phyloP scores from a whole-genome alignment of 53 echinoderm and acorn worm species.

The Zoroaster sp. region DNA sequence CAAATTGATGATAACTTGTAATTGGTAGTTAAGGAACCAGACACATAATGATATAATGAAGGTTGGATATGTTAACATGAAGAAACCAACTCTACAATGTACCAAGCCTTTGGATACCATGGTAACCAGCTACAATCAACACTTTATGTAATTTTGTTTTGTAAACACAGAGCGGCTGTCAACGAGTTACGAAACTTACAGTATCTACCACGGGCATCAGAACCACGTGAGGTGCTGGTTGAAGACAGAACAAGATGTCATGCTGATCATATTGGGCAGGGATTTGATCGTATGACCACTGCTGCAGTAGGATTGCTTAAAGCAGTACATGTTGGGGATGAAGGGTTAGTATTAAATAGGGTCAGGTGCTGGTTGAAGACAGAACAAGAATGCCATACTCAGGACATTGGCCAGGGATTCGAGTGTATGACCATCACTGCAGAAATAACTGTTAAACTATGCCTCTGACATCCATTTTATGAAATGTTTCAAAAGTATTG shows the following conservation, averaged over 20 bases:
- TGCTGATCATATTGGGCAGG: conserved; percentile 99
- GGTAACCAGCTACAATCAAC: too few relatives aligned
- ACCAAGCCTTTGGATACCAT: too few relatives aligned
- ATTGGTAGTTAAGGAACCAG: too few relatives aligned
- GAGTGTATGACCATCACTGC: too few relatives aligned
- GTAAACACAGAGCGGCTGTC: conserved; percentile 74
- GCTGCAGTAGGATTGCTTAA: conserved; percentile 96
- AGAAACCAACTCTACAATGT: too few relatives aligned
- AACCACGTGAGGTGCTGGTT: conserved; percentile 84
- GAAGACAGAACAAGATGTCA: conserved; percentile 92
- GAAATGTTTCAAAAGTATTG: too few relatives aligned
- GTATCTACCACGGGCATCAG: conserved; percentile 94
- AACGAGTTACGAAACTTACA: conserved; percentile 96
- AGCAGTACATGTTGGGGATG: conserved; percentile 79
- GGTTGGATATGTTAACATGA: too few relatives aligned
- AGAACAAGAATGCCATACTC: neutral
- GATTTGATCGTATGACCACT: conserved; percentile 91
- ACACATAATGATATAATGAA: too few relatives aligned
- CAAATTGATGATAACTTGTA: too few relatives aligned
- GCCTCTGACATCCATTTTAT: too few relatives aligned
- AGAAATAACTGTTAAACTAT: too few relatives aligned
- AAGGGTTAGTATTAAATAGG: neutral
- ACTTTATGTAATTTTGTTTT: neutral
- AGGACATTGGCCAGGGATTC: too few relatives aligned
- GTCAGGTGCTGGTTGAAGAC: neutral